Percentiles rank a stretch among this genome's conserved stretches.
Evolutionary conservation across 2,113 vertebrate genomes (phyloP).

Genomic region (Centropus unirufus): DNA sequence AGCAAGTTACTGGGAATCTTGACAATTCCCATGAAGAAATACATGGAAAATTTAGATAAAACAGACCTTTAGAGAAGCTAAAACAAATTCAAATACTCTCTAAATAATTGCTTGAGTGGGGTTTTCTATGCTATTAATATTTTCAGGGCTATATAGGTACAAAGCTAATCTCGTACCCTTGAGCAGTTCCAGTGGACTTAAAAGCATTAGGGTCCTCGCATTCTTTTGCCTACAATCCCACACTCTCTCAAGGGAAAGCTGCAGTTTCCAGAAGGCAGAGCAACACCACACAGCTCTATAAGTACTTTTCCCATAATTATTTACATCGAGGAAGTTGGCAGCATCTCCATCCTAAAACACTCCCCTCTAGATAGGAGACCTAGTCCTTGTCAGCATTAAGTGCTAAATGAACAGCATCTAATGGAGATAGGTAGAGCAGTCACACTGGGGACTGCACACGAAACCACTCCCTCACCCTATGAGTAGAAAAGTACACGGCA

Average conservation of each 20-base stretch:
- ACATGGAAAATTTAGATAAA: constrained; percentile 45
- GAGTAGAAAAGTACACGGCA: rapidly evolving
- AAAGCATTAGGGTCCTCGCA: not conserved
- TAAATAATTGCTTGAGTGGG: not conserved
- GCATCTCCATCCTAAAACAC: not conserved
- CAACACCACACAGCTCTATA: not conserved
- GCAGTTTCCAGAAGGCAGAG: not conserved
- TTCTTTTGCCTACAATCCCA: not conserved
- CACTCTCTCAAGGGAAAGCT: not conserved
- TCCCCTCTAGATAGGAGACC: not conserved
- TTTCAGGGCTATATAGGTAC: not conserved
- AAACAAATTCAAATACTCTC: not conserved
- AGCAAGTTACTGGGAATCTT: not conserved
- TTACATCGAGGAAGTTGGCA: not conserved
- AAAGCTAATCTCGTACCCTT: not conserved
- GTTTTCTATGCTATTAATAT: not conserved
- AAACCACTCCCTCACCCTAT: not conserved
- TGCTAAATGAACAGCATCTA: not conserved
- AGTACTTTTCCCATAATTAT: not conserved
- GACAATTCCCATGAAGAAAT: constrained; percentile 54
- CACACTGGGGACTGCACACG: rapidly evolving
- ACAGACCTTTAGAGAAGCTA: constrained; percentile 38
- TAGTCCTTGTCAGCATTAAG: not conserved
- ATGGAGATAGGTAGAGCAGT: not conserved
- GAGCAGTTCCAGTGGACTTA: not conserved